Conservation (phyloP, 2,888 invertebrate genomes). For the Hemicrepidius hirtus region DNA sequence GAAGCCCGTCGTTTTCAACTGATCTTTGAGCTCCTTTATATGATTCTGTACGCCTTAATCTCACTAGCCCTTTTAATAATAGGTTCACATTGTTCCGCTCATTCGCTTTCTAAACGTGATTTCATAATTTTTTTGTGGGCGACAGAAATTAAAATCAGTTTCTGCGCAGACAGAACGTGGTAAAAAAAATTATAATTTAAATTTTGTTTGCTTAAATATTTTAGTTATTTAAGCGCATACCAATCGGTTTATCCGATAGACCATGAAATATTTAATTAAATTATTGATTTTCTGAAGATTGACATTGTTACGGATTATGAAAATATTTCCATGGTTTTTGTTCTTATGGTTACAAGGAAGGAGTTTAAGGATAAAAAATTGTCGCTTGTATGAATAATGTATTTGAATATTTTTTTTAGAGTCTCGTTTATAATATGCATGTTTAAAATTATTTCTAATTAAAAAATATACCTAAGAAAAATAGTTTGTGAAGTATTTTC, state of each 20-base stretch:
- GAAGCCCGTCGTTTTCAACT: constrained; percentile 28
- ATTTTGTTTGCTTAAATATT: neutral
- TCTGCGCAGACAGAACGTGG: neutral
- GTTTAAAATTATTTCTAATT: no score
- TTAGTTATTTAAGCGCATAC: constrained; percentile 8
- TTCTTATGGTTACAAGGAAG: no score
- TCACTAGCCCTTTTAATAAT: constrained; percentile 32
- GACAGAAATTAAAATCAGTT: neutral
- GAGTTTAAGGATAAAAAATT: no score
- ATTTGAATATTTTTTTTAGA: no score
- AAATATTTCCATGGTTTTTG: no score
- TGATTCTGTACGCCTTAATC: constrained; percentile 27
- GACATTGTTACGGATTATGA: neutral
- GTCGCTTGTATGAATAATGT: no score
- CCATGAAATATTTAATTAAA: neutral
- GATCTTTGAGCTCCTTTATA: constrained; percentile 36
- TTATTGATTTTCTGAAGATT: neutral
- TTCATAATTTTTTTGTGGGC: constrained; percentile 32
- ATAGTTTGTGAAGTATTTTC: no score
- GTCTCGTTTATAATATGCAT: no score
- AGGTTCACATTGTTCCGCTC: constrained; percentile 33
- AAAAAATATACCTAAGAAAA: no score
- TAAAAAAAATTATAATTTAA: neutral
- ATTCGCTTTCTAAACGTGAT: constrained; percentile 32
- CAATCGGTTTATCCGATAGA: neutral